Evolutionary conservation across 2,797 vertebrate species (phyloP).

Genomic region (Brachymystax lenok): DNA sequence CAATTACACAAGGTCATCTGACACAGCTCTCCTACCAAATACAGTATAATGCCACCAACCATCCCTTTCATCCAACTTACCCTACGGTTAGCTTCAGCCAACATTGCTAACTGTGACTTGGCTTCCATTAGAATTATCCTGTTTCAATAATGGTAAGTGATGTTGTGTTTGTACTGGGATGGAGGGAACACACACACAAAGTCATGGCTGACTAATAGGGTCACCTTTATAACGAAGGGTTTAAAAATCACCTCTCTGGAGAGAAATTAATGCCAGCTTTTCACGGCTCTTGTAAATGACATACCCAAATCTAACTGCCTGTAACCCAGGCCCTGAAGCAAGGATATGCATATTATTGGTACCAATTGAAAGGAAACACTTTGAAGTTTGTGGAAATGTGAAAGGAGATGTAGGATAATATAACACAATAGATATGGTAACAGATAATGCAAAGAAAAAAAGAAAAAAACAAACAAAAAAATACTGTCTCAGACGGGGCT

Average conservation of each 20-base stretch:
- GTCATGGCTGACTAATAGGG: conserved; percentile 23
- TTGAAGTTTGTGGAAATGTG: too few relatives aligned
- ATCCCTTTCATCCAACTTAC: conserved; percentile 33
- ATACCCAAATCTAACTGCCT: too few relatives aligned
- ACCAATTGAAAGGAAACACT: too few relatives aligned
- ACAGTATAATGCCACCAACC: conserved; percentile 49
- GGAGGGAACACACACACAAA: conserved; percentile 14
- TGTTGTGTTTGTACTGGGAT: conserved; percentile 28
- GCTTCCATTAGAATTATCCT: conserved; percentile 51
- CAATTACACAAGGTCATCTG: conserved; percentile 75
- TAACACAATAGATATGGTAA: too few relatives aligned
- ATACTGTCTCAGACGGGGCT: too few relatives aligned
- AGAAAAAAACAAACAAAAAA: too few relatives aligned
- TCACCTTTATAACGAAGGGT: conserved; percentile 31
- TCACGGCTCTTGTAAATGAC: conserved; percentile 16
- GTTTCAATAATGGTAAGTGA: conserved; percentile 42
- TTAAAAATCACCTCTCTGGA: conserved; percentile 27
- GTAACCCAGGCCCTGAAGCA: too few relatives aligned
- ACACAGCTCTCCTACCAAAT: conserved; percentile 59
- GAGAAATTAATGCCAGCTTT: conserved; percentile 40
- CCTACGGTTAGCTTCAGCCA: conserved; percentile 41
- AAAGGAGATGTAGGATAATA: too few relatives aligned
- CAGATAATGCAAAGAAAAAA: too few relatives aligned
- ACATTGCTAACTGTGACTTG: conserved; percentile 18
- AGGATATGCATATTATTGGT: too few relatives aligned